phyloP scores from a whole-genome alignment of 2,888 invertebrate species.

The Mimumesa dahlbomi region DNA sequence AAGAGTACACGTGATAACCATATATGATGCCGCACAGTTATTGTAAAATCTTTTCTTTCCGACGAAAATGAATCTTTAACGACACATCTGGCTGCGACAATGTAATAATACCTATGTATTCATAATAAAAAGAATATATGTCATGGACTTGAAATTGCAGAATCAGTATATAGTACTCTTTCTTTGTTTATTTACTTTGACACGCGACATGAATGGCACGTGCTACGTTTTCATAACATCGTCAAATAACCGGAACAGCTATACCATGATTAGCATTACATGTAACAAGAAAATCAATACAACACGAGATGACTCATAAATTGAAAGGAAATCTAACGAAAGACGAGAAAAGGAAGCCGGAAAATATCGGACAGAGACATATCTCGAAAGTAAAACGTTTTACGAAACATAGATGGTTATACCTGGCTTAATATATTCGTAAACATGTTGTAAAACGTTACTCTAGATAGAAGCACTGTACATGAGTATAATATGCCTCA shows the following conservation, averaged over 20 bases:
- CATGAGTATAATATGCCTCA: conserved; percentile 63
- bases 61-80: too few species aligned
- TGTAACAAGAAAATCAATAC: neutral
- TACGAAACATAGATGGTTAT: too few species aligned
- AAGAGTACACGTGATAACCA: too few species aligned
- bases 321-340: neutral
- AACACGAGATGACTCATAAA: conserved; percentile 27
- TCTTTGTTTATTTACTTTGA: neutral
- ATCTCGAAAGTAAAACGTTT: conserved; percentile 33
- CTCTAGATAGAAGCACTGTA: conserved; percentile 62
- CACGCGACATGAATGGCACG: neutral
- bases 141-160: neutral
- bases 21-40: too few species aligned
- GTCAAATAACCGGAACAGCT: conserved; percentile 19
- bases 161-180: conserved; percentile 9
- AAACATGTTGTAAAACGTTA: conserved; percentile 2
- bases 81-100: too few species aligned
- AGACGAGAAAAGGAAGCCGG: neutral
- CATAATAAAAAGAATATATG: conserved; percentile 10
- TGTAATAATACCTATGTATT: too few species aligned
- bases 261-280: neutral
- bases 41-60: too few species aligned
- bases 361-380: neutral
- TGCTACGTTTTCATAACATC: neutral
- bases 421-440: too few species aligned